Base-by-base conservation (phyloP, 2,113 vertebrate genomes). In the Todiramphus saurophagus region DNA sequence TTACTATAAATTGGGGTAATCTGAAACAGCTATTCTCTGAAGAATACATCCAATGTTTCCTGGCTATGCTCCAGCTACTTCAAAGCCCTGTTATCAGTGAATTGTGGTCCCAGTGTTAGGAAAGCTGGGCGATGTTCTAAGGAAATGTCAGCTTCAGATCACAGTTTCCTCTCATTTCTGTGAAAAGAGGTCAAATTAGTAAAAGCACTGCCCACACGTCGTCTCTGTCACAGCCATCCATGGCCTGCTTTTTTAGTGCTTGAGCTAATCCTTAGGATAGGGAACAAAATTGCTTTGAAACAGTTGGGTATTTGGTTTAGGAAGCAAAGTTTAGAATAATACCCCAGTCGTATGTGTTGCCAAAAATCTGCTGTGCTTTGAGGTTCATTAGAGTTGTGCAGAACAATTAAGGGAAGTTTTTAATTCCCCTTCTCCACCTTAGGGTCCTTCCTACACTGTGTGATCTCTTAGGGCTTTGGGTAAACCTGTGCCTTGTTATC, bases 51-150 rank as follows among this genome's bases (percentile, higher is more conserved):
- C 96, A 97, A 81, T 89, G 95, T 97, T 98, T 98, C 97, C 98
- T 97, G 98, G 98, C 97, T 87, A 67, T 28, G 13, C 53, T 98
- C 97, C 98, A 98, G 87, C 41, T 75, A 97, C 98, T 98, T 98
- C 98, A 98, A 98, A 98, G 98, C 75, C 39, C 46, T 85, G 91
- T 98, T 98, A 98, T 98, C 98, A 98, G 97, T 97, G 97, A 98
- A 80, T 97, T 98, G 97, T 97, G 87, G 96, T 97, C 95, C 91
- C 93, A 97, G 90, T 70, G 94, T 94, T 97, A 96, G 97, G 84
- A 97, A 97, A 96, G 95, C 72, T 93, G 97, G 97, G 97, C 8
- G 77, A 95, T 97, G 97, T 97, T 97, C 96, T 96, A 79, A 97
- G 98, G 98, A 97, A 97, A 97, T 95, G 94, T 98, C 96, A 97